phyloP scores from a whole-genome alignment of 2,888 invertebrate genomes.

The Polylopha cassiicola region DNA sequence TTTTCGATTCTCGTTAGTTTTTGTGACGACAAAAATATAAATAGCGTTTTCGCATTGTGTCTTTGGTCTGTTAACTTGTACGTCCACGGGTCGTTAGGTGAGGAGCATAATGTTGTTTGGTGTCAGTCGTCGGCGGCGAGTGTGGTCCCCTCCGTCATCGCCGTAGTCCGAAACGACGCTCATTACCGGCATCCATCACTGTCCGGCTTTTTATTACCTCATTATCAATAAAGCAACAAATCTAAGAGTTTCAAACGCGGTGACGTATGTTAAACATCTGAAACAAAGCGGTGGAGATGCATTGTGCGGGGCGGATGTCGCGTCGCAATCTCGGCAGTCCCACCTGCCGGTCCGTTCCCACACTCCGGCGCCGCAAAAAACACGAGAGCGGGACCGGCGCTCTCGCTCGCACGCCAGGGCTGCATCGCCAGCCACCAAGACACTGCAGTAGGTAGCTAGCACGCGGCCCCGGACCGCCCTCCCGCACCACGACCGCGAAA shows the following conservation, averaged over 20 bases:
- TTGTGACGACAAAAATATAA: no score
- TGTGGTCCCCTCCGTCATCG: no score
- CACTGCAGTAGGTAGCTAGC: conserved; percentile 32
- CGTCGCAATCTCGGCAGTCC: conserved; percentile 75
- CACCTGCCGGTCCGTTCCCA: conserved; percentile 76
- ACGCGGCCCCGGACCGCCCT: conserved; percentile 1
- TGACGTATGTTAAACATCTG: conserved; percentile 65
- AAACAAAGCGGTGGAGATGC: conserved; percentile 69
- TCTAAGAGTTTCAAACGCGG: conserved; percentile 49
- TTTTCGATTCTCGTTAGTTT: no score
- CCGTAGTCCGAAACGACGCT: conserved; percentile 19
- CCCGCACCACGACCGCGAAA: conserved; percentile 52
- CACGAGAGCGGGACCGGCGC: conserved; percentile 47
- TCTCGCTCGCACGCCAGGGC: conserved; percentile 62
- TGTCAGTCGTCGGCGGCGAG: conserved; percentile 26
- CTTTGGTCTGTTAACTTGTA: no score
- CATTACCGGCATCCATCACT: conserved; percentile 19
- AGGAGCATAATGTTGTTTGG: conserved; percentile 33
- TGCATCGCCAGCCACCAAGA: conserved; percentile 47
- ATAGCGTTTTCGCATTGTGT: no score
- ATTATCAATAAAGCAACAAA: conserved; percentile 24
- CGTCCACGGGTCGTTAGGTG: no score
- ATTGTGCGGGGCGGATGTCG: conserved; percentile 76
- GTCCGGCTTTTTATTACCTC: conserved; percentile 14
- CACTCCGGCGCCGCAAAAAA: conserved; percentile 77